phyloP scores from a whole-genome alignment of 2,113 vertebrate species.

The Aleadryas rufinucha region DNA sequence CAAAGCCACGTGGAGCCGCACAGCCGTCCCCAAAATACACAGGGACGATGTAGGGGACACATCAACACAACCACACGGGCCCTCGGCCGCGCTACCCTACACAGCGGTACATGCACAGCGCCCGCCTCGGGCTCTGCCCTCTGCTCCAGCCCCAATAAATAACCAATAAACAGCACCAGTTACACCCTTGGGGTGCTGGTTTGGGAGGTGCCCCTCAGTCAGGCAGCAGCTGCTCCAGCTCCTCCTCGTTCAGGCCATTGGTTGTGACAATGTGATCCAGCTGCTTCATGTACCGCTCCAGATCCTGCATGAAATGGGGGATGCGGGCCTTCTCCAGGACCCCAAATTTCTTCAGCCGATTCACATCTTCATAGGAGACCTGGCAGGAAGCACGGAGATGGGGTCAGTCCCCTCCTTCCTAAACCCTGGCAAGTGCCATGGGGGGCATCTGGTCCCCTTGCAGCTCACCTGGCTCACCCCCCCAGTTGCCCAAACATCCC shows the following conservation, averaged over 20 bases:
- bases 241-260: constrained; percentile 83
- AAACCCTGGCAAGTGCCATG: not conserved
- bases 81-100: not conserved
- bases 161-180: not conserved
- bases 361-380: constrained; percentile 93
- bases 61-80: constrained; percentile 9
- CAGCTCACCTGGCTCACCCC: not conserved
- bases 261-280: constrained; percentile 87
- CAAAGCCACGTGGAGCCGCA: accelerated
- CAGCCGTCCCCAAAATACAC: not conserved
- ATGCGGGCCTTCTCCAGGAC: constrained; percentile 80
- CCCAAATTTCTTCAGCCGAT: constrained; percentile 79
- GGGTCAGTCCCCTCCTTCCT: not conserved
- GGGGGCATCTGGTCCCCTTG: no score
- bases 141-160: not conserved
- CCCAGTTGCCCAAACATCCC: not conserved
- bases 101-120: not conserved
- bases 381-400: not conserved
- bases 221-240: constrained; percentile 83
- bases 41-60: not conserved
- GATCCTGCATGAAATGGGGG: constrained; percentile 94
- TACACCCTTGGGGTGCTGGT: not conserved
- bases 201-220: constrained; percentile 53
- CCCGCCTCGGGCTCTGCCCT: not conserved
- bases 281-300: constrained; percentile 85